phyloP scores from a whole-genome alignment of 2,797 vertebrate species.

The Myotis myotis region DNA sequence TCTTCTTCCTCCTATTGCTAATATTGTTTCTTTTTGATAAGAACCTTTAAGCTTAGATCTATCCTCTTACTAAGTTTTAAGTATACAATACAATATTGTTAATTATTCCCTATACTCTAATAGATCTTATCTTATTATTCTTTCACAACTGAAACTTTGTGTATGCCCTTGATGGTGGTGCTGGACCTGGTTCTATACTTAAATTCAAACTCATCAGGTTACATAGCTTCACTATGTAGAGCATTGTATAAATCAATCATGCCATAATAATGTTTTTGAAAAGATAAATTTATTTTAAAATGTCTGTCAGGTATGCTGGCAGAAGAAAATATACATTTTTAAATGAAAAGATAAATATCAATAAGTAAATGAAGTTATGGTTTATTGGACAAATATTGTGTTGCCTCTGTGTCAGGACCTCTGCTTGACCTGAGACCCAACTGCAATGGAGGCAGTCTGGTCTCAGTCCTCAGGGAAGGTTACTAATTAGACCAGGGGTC shows the following conservation, averaged over 20 bases:
- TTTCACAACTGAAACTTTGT: neutral
- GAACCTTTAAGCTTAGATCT: neutral
- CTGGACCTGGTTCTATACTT: neutral
- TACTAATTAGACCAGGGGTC: too few species aligned
- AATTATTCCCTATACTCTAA: neutral
- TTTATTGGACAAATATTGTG: neutral
- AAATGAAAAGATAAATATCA: neutral
- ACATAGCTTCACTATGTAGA: too few species aligned
- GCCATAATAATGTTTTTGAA: neutral
- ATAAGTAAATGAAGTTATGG: neutral
- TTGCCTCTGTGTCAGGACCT: neutral
- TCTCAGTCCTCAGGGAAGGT: neutral
- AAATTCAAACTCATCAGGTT: neutral
- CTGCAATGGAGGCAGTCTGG: neutral
- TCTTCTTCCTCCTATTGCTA: neutral
- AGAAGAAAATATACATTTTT: constrained; percentile 72
- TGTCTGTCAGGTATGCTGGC: constrained; percentile 58
- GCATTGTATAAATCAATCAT: neutral
- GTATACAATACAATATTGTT: neutral
- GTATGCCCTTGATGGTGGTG: neutral
- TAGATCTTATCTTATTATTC: neutral
- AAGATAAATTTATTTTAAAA: constrained; percentile 73
- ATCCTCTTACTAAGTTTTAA: neutral
- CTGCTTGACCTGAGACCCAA: too few species aligned
- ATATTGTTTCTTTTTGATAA: neutral